Conservation (phyloP, 1,140 invertebrate genomes). For the Penaeus chinensis region DNA sequence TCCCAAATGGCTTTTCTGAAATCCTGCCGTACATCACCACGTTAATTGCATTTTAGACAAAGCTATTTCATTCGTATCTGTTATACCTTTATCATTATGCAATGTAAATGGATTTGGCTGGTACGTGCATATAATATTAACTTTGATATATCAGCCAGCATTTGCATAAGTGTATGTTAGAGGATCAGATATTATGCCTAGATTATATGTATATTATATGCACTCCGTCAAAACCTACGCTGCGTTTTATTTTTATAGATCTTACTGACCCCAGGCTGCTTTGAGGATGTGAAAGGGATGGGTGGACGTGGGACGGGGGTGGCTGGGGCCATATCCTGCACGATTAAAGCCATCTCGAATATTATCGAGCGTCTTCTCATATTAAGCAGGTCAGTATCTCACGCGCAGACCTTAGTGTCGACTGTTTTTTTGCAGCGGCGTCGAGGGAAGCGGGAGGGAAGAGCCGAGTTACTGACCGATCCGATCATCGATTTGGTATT, state of each 20-base stretch:
- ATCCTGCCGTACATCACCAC: conserved; percentile 42
- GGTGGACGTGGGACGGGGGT: neutral
- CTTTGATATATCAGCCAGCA: conserved; percentile 52
- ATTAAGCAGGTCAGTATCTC: too few relatives aligned
- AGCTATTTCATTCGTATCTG: conserved; percentile 59
- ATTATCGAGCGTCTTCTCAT: too few relatives aligned
- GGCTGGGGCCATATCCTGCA: neutral
- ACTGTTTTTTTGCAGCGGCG: neutral
- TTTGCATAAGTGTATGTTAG: conserved; percentile 61
- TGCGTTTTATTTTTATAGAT: conserved; percentile 40
- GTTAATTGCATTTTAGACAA: conserved; percentile 52
- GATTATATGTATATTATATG: conserved; percentile 55
- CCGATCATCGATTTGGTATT: neutral
- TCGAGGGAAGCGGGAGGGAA: conserved; percentile 1
- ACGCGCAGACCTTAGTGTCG: too few relatives aligned
- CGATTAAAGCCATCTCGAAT: neutral
- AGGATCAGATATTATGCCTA: conserved; percentile 48
- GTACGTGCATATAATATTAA: conserved; percentile 60
- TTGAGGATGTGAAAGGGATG: neutral
- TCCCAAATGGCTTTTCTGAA: conserved; percentile 39
- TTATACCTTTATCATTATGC: conserved; percentile 55
- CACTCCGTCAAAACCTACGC: conserved; percentile 47
- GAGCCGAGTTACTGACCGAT: neutral
- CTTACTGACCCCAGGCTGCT: neutral
- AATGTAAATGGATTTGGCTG: conserved; percentile 59